phyloP scores from a whole-genome alignment of 2,797 vertebrate species.

The Cyprinodon diabolis region DNA sequence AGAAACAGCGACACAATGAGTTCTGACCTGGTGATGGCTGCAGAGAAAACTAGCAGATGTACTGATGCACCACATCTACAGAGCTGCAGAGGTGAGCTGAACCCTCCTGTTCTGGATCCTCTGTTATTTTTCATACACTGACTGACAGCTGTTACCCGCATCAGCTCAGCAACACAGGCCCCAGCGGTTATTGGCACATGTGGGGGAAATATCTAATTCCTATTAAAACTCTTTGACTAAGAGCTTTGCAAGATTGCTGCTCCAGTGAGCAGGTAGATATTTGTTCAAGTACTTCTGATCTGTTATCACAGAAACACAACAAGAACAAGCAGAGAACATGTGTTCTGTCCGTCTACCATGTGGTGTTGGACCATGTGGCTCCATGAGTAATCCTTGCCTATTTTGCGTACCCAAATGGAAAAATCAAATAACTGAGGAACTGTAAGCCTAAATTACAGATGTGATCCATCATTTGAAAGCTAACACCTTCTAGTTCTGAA shows the following conservation, averaged over 20 bases:
- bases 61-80: constrained; percentile 39
- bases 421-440: too few relatives aligned
- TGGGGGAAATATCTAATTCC: constrained; percentile 28
- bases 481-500: too few relatives aligned
- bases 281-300: constrained; percentile 42
- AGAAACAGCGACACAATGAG: constrained; percentile 72
- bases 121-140: constrained; percentile 22
- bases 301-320: constrained; percentile 19
- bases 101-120: constrained; percentile 15
- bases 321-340: constrained; percentile 3
- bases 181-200: constrained; percentile 22
- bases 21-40: constrained; percentile 51
- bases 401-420: too few relatives aligned
- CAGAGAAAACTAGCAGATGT: constrained; percentile 57
- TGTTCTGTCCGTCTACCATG: constrained; percentile 25
- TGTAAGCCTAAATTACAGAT: too few relatives aligned
- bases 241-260: constrained; percentile 27
- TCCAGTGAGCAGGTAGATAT: constrained; percentile 25
- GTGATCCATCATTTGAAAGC: too few relatives aligned
- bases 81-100: constrained; percentile 23
- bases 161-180: constrained; percentile 34
- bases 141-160: constrained; percentile 32
- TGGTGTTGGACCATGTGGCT: not conserved
- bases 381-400: not conserved
- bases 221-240: constrained; percentile 30